Conservation (phyloP, 1,140 invertebrate genomes). For the Leptoteleia sp. region DNA sequence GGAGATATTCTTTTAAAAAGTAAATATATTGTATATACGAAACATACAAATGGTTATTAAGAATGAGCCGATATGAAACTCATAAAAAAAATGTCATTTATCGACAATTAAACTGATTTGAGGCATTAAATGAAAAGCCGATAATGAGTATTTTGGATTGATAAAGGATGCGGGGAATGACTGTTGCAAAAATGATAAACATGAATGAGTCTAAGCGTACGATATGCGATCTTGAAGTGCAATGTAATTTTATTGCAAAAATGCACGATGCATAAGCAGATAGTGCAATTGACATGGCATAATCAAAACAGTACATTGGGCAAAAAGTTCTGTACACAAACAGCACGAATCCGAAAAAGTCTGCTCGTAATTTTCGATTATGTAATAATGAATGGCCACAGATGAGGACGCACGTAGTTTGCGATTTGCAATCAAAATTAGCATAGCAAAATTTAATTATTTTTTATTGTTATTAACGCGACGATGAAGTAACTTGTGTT, state of each 20-base stretch:
- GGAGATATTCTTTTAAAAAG: too few species aligned
- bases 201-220: not conserved
- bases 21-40: too few species aligned
- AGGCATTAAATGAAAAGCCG: not conserved
- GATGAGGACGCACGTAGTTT: too few species aligned
- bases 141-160: not conserved
- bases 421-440: too few species aligned
- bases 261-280: not conserved
- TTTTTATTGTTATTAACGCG: too few species aligned
- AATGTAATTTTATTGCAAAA: constrained; percentile 5
- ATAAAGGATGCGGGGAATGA: not conserved
- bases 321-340: not conserved
- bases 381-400: constrained; percentile 1
- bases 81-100: too few species aligned
- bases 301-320: constrained; percentile 3
- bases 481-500: too few species aligned
- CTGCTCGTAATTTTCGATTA: not conserved
- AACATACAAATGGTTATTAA: too few species aligned
- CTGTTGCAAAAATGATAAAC: constrained; percentile 1
- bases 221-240: constrained; percentile 1
- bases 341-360: not conserved
- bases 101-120: not conserved
- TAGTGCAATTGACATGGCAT: not conserved
- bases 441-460: too few species aligned
- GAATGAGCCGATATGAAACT: too few species aligned